Base-by-base conservation (phyloP, 2,113 vertebrate species). In the Myocastor coypus region DNA sequence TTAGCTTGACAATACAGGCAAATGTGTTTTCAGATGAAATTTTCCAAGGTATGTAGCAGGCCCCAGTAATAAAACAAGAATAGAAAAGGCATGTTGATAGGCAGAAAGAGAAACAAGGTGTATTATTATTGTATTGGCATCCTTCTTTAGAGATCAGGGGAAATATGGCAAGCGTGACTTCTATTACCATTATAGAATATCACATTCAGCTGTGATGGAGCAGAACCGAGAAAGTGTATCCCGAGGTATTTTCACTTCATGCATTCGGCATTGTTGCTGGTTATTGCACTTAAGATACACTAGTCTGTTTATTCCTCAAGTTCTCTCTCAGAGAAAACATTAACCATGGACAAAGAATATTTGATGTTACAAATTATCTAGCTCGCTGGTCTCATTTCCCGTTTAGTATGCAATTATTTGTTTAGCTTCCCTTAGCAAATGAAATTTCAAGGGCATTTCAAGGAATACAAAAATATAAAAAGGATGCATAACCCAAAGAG, bases 371-470 rank as follows among this genome's bases (percentile, higher is more conserved):
- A 98, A 98, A 98, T 98, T 97, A 98, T 98, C 98, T 97, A 95
- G 97, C 97, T 98, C 97, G 84, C 97, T 96, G 86, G 94, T 97
- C 97, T 98, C 97, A 82, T 98, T 98, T 97, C 96, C 96, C 97
- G 94, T 98, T 98, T 98, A 98, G 97, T 98, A 98, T 98, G 98
- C 98, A 98, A 98, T 98, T 98, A 98, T 98, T 98, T 98, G 98
- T 98, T 98, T 98, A 98, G 98, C 97, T 98, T 98, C 98, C 98
- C 97, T 97, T 98, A 98, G 96, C 97, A 98, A 98, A 98, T 98
- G 98, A 98, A 98, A 98, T 99, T 99, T 98, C 98, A 98, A 98
- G 98, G 98, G 97, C 97, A 98, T 99, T 98, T 98, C 98, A 98
- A 98, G 98, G 98, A 98, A 98, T 98, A 97, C 97, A 98, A 98